These are phyloP conservation scores for Ditylenchus dipsaci DNA, from an alignment of 1,140 invertebrate species.

Conservation along the genomic window DNA sequence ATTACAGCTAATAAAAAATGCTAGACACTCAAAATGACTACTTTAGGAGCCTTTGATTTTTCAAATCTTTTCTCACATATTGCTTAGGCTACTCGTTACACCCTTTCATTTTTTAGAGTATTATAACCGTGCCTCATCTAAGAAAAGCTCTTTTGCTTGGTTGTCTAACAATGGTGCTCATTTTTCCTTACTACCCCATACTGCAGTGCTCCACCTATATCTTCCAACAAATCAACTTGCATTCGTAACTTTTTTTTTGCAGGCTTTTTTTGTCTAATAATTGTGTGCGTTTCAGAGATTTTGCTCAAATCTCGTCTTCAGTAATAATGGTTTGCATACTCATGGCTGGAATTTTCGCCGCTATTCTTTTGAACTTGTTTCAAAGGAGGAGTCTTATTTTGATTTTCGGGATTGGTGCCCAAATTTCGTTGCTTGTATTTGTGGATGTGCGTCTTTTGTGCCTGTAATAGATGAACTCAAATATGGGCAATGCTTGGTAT, in stretches of 20 bases:
- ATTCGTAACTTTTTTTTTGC: conserved; percentile 5
- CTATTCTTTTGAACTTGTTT: conserved; percentile 39
- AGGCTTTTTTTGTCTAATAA: conserved; percentile 1
- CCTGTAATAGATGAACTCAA: conserved; percentile 16
- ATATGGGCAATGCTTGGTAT: conserved; percentile 40
- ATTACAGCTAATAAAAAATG: no score
- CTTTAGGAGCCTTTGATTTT: no score
- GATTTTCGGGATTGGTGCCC: conserved; percentile 28
- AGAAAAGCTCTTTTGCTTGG: conserved; percentile 44
- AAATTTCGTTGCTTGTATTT: conserved; percentile 38
- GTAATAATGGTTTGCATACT: conserved; percentile 49
- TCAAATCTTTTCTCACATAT: no score
- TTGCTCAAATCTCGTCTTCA: conserved; percentile 45
- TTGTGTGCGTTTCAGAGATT: conserved; percentile 25
- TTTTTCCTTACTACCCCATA: conserved; percentile 54
- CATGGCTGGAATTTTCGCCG: conserved; percentile 41
- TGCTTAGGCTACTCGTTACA: no score
- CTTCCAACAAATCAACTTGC: conserved; percentile 30
- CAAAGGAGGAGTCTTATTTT: conserved; percentile 42
- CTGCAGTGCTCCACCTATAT: conserved; percentile 49
- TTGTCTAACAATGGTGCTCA: conserved; percentile 35
- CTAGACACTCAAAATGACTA: no score
- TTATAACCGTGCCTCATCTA: conserved; percentile 38
- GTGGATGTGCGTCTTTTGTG: conserved; percentile 25
- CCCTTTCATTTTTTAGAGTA: not conserved